A percentile compares a stretch with the other conserved stretches of the same genome.
Evolutionary conservation across 1,140 invertebrate species (phyloP).

Genomic region (Whitmania pigra): DNA sequence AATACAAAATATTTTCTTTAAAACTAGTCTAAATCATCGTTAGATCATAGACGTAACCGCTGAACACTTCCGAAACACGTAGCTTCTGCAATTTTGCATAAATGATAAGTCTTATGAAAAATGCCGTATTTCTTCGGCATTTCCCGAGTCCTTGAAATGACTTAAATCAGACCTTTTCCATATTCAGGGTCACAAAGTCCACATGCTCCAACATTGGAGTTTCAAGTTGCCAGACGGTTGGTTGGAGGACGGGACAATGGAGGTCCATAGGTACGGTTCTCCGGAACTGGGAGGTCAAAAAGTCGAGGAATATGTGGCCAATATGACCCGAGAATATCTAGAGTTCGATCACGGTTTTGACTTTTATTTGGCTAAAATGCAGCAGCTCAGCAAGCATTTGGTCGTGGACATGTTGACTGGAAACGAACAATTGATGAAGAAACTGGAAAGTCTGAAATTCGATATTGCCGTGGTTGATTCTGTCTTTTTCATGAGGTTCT

Average conservation of each 20-base stretch:
- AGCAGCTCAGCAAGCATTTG: neutral
- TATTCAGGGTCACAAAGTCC: constrained; percentile 6
- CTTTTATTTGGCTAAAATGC: neutral
- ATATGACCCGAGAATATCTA: neutral
- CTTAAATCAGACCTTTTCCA: too few relatives aligned
- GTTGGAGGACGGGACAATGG: neutral
- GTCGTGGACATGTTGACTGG: neutral
- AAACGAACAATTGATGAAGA: constrained; percentile 12
- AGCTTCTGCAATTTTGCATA: too few relatives aligned
- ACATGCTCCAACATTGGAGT: neutral
- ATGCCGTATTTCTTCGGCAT: too few relatives aligned
- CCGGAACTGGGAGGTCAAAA: neutral
- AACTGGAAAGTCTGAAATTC: neutral
- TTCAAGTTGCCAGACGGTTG: neutral
- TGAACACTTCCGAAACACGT: too few relatives aligned
- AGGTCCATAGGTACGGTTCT: neutral
- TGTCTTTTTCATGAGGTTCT: constrained; percentile 13
- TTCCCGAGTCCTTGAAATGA: too few relatives aligned
- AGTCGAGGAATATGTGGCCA: neutral
- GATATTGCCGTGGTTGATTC: constrained; percentile 13
- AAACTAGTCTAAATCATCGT: too few relatives aligned
- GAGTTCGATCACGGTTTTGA: neutral
- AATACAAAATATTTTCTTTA: too few relatives aligned
- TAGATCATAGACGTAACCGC: too few relatives aligned
- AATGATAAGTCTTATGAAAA: too few relatives aligned